Conservation (phyloP, 2,888 invertebrate species). For the Protonemura montana region DNA sequence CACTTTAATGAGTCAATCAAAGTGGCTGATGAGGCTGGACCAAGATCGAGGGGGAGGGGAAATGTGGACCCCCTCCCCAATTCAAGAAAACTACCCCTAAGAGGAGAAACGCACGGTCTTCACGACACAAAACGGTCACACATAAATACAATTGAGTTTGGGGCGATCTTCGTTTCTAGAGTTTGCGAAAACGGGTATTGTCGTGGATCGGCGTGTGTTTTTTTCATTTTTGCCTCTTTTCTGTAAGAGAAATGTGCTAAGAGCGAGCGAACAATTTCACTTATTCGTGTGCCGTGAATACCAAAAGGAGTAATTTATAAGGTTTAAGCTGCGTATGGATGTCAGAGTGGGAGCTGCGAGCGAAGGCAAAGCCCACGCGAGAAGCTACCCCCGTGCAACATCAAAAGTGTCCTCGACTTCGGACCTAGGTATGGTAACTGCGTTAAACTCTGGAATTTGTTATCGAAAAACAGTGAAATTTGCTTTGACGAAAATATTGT, state of each 20-base stretch:
- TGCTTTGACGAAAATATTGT: too few species aligned
- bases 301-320: neutral
- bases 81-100: neutral
- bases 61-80: neutral
- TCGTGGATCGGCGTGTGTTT: neutral
- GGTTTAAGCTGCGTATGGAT: neutral
- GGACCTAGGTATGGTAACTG: too few species aligned
- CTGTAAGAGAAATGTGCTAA: neutral
- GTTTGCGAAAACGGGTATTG: too few species aligned
- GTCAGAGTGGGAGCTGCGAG: neutral
- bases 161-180: too few species aligned
- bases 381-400: too few species aligned
- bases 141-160: neutral
- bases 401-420: too few species aligned
- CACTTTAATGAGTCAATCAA: constrained; percentile 13
- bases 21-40: constrained; percentile 16
- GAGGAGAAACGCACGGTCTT: neutral
- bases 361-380: too few species aligned
- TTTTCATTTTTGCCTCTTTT: neutral
- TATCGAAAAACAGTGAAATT: too few species aligned
- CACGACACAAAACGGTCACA: neutral
- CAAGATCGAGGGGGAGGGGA: constrained; percentile 27
- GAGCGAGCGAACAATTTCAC: neutral
- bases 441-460: too few species aligned
- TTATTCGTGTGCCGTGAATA: neutral